Base-by-base conservation (phyloP, 2,888 invertebrate species). In the Spodoptera littoralis region DNA sequence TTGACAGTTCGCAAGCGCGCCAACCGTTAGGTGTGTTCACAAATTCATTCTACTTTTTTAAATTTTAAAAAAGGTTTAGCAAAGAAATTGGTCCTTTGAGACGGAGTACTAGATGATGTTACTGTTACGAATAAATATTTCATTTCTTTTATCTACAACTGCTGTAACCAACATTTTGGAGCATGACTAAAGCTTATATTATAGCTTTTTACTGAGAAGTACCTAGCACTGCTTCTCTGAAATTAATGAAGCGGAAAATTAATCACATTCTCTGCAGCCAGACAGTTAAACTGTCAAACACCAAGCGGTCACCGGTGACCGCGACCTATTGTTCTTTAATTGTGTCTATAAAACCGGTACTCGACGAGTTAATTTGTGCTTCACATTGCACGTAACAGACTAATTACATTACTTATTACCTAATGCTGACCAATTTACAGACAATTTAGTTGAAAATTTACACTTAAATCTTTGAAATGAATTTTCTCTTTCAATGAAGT, bases 1-100 rank as follows among this genome's bases (percentile, higher is more conserved):
- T 86, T 87, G 88, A 88, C 88, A 87, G 84, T 60, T 79, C 78
- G 76, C 72, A 73, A 77, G 76, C 74, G 79, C 77, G 80, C 77
- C 79, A 81, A 77, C 76, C 71, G 73, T 67, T 73, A 68, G 79
- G 66, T 73, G 78, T 76, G 79, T 81, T 84, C 81, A 77, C 73
- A 67, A 83, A 75, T 71, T 76, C 65, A 67, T 77, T 82, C 67
- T 61, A 58, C 70, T 76, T 82, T 80, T 75, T 79, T 54, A 61
- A 70, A 65, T 59, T 76, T 78, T 55, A 68, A 67, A 70, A 76
- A 65, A 63, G 65, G 65, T 72, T 66, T 70, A 64, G 65, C 46
- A 58, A 58, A 50, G 57, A 60, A 65, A 76, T 70, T 67, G 24
- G 61, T 47, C 67, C 67, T 52, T 52, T 24, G 63, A 58, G 70